Conservation (phyloP, 2,888 invertebrate genomes). For the Tinea semifulvella region DNA sequence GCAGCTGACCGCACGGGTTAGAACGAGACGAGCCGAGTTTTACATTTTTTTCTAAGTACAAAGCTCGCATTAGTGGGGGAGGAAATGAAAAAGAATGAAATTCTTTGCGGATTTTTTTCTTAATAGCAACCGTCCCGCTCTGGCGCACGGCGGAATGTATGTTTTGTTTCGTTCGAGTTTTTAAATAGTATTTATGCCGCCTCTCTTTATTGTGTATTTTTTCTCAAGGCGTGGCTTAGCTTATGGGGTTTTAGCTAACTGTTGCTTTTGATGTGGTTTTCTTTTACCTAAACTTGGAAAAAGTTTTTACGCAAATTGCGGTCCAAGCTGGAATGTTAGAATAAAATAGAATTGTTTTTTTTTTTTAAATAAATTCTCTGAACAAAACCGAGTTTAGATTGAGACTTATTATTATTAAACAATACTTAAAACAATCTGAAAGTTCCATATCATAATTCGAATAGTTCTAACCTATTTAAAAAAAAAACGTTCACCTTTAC, state of each 20-base stretch:
- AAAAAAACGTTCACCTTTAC: no score
- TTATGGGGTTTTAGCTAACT: constrained; percentile 51
- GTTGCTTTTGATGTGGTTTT: constrained; percentile 33
- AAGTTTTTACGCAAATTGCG: constrained; percentile 4
- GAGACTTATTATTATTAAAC: no score
- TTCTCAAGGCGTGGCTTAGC: constrained; percentile 60
- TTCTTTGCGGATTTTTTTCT: constrained; percentile 65
- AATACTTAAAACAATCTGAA: no score
- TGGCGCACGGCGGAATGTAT: constrained; percentile 27
- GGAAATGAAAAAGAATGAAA: constrained; percentile 64
- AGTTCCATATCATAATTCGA: no score
- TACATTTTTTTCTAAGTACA: constrained; percentile 50
- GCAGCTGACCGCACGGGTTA: constrained; percentile 44
- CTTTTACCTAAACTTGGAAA: constrained; percentile 12
- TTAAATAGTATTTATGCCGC: constrained; percentile 57
- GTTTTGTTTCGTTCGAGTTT: constrained; percentile 39
- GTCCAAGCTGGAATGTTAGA: neutral
- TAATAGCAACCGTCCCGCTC: constrained; percentile 48
- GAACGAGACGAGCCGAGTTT: constrained; percentile 36
- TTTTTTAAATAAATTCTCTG: no score
- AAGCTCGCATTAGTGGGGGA: constrained; percentile 57
- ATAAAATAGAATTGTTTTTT: no score
- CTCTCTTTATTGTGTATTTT: constrained; percentile 54
- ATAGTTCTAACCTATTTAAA: no score
- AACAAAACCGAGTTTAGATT: no score